phyloP scores from a whole-genome alignment of 2,888 invertebrate species.

The Agonum fuliginosum region DNA sequence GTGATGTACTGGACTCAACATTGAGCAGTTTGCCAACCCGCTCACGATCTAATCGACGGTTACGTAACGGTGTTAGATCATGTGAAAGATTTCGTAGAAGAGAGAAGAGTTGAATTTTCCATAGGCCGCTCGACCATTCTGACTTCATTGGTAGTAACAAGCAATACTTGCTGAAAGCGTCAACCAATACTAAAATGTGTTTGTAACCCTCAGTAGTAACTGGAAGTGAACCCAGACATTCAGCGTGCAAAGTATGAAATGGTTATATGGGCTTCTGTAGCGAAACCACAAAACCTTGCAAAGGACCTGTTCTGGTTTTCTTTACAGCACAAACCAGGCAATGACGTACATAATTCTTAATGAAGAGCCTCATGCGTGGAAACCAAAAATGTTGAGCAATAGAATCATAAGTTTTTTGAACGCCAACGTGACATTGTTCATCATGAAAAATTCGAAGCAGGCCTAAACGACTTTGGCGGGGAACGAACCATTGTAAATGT shows the following conservation, averaged over 20 bases:
- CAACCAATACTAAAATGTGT: slow-evolving; percentile 60
- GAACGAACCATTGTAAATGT: slow-evolving; percentile 64
- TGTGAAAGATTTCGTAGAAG: neutral
- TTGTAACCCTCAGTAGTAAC: slow-evolving; percentile 54
- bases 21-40: neutral
- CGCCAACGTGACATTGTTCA: slow-evolving; percentile 58
- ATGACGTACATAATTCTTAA: slow-evolving; percentile 64
- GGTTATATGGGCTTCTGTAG: slow-evolving; percentile 52
- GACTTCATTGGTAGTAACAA: slow-evolving; percentile 60
- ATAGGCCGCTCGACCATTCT: slow-evolving; percentile 62
- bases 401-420: slow-evolving; percentile 63
- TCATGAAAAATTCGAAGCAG: slow-evolving; percentile 64
- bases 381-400: slow-evolving; percentile 65
- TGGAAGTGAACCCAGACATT: slow-evolving; percentile 60
- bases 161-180: slow-evolving; percentile 62
- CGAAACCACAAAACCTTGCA: slow-evolving; percentile 58
- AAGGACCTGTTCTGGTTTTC: slow-evolving; percentile 63
- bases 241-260: slow-evolving; percentile 60
- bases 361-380: slow-evolving; percentile 46
- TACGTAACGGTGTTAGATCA: neutral
- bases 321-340: slow-evolving; percentile 63
- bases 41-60: neutral
- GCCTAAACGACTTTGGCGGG: slow-evolving; percentile 62
- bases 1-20: neutral
- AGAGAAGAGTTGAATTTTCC: slow-evolving; percentile 62